A percentile compares a stretch with the other conserved stretches of the same genome.
These are phyloP conservation scores for Philereme vetulata DNA, from an alignment of 2,888 invertebrate species.

Conservation along the genomic window DNA sequence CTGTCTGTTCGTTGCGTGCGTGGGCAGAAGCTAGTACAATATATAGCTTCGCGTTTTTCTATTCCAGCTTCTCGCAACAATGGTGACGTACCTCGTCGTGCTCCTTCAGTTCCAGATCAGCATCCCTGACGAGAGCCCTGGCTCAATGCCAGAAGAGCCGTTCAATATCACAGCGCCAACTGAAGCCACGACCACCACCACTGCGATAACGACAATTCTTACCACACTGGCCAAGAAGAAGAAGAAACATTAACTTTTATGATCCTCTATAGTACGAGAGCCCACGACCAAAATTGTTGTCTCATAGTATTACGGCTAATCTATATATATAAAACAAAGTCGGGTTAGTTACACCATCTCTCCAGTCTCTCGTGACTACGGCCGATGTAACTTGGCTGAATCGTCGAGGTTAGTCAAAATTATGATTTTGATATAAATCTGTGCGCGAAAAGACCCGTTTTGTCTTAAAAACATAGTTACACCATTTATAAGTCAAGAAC, in stretches of 20 bases:
- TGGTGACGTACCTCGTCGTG: slow-evolving; percentile 90
- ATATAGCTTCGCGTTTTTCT: slow-evolving; percentile 14
- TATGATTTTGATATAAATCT: too few relatives aligned
- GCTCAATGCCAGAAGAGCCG: slow-evolving; percentile 38
- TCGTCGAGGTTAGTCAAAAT: too few relatives aligned
- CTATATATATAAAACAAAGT: too few relatives aligned
- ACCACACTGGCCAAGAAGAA: slow-evolving; percentile 69
- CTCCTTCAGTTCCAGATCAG: slow-evolving; percentile 90
- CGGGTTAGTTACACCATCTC: too few relatives aligned
- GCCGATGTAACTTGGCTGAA: too few relatives aligned
- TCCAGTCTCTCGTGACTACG: too few relatives aligned
- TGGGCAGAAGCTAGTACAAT: not conserved
- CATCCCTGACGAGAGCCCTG: slow-evolving; percentile 84
- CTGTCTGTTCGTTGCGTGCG: not conserved
- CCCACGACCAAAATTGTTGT: too few relatives aligned
- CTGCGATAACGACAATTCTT: slow-evolving; percentile 63
- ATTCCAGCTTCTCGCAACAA: slow-evolving; percentile 87
- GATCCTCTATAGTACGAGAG: too few relatives aligned
- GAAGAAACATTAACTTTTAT: slow-evolving; percentile 48
- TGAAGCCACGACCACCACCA: slow-evolving; percentile 52
- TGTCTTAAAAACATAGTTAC: too few relatives aligned
- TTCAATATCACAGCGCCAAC: slow-evolving; percentile 47
- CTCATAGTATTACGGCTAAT: too few relatives aligned
- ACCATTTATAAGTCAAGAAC: too few relatives aligned
- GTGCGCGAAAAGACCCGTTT: too few relatives aligned